Percentiles rank a stretch among this genome's conserved stretches.
These are phyloP conservation scores for Aplidium turbinatum DNA, from an alignment of 23 tunicate genomes.

Conservation along the genomic window DNA sequence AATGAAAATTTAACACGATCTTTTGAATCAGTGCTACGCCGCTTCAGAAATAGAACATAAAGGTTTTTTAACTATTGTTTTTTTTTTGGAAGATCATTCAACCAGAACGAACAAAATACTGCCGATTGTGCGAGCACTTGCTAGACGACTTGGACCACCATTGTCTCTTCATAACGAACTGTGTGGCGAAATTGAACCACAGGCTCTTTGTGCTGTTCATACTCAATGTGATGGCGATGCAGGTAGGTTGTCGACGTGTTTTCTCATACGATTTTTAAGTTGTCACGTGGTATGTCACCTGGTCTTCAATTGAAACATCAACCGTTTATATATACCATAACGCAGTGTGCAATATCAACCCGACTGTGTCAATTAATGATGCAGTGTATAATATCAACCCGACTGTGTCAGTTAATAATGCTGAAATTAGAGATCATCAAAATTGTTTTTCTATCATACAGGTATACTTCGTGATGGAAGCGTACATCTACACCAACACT, in stretches of 20 bases:
- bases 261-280: too few species aligned
- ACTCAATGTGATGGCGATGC: slow-evolving; percentile 57
- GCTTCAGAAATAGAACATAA: neutral
- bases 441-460: too few species aligned
- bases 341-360: too few species aligned
- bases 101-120: slow-evolving; percentile 58
- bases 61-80: neutral
- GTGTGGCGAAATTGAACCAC: slow-evolving; percentile 75
- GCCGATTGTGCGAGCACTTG: slow-evolving; percentile 62
- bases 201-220: slow-evolving; percentile 49
- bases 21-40: slow-evolving; percentile 9
- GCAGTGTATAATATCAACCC: too few species aligned
- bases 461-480: slow-evolving; percentile 2
- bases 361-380: too few species aligned
- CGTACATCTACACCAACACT: slow-evolving; percentile 1
- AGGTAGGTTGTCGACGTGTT: slow-evolving; percentile 5
- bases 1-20: neutral
- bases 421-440: too few species aligned
- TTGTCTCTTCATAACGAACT: slow-evolving; percentile 74
- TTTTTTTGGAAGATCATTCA: slow-evolving; percentile 35
- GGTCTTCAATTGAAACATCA: too few species aligned
- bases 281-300: too few species aligned
- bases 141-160: slow-evolving; percentile 78
- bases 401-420: too few species aligned
- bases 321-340: too few species aligned